phyloP scores from a whole-genome alignment of 2,888 invertebrate species.

The Limnephilus auricula region DNA sequence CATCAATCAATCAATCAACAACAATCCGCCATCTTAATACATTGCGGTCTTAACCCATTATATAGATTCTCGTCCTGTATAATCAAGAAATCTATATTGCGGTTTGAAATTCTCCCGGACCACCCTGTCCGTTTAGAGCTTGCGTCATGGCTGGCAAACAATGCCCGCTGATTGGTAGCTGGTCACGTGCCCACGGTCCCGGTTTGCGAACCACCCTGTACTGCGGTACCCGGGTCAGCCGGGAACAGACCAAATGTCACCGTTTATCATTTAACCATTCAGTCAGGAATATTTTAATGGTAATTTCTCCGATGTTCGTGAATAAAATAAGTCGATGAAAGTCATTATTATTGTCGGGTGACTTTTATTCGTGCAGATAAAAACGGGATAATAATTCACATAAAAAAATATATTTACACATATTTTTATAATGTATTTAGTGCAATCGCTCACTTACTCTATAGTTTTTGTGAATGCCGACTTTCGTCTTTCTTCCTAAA shows the following conservation, averaged over 20 bases:
- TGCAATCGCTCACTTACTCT: too few species aligned
- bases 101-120: neutral
- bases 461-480: too few species aligned
- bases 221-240: constrained; percentile 9
- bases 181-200: constrained; percentile 62
- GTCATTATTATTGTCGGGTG: neutral
- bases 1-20: too few species aligned
- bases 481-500: too few species aligned
- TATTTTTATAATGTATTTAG: neutral
- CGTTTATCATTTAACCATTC: constrained; percentile 12
- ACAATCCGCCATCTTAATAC: neutral
- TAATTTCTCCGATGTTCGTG: neutral
- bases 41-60: neutral
- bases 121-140: constrained; percentile 13
- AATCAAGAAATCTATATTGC: neutral
- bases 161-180: constrained; percentile 65
- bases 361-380: neutral
- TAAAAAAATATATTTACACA: neutral
- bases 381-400: neutral
- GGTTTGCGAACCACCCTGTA: constrained; percentile 34
- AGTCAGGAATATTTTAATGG: neutral
- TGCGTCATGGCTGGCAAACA: constrained; percentile 63
- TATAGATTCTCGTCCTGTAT: neutral
- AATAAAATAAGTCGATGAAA: neutral
- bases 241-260: constrained; percentile 34